Evolutionary conservation across 2,888 invertebrate genomes (phyloP), one percentile per base, ranked within the genome.

Genomic region (Scelioninae gen. 2): DNA sequence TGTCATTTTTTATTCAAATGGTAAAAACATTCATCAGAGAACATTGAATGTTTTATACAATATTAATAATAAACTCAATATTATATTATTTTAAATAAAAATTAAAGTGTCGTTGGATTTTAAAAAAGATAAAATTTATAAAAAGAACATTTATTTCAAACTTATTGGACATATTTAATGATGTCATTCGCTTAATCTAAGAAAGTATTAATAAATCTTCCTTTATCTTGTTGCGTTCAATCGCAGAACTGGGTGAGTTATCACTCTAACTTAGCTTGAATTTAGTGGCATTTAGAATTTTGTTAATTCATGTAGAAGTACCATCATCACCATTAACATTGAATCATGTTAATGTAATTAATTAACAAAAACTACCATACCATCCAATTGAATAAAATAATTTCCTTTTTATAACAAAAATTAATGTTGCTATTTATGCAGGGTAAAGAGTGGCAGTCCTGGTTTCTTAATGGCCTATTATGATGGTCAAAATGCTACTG

Each of bases 381-480:
- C 10, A 18, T 41, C 10, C 10, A 5, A n/a, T 33, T 33, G n/a
- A 7, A 33, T 10, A 10, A 33, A 5, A 33, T 5, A 9, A 33
- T 33, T 33, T 5, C 6, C 6, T 25, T 6, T 25, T 2, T 25
- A 25, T 25, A 5, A 25, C 6, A 25, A 25, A 25, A 19, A 19
- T 19, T 6, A 0, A 1, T 9, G 19, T 33, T n/a, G n/a, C 18
- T 39, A 5, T 50, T 53, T 45, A 4, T 33, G 10, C 15, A 94
- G 94, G 86, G 89, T 92, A 83, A 92, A 92, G 84, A 86, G 90
- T 13, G 93, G 93, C 0, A 92, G 91, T 87, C 93, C 93, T 0
- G 94, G 94, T 15, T 93, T 91, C 86, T 87, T 93, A 78, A 91
- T 93, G 18, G 90, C 92, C 50, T 90, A 90, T 80, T 94, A 95